Base-by-base conservation (phyloP, 1,140 invertebrate species). In the Octopus bimaculoides region DNA sequence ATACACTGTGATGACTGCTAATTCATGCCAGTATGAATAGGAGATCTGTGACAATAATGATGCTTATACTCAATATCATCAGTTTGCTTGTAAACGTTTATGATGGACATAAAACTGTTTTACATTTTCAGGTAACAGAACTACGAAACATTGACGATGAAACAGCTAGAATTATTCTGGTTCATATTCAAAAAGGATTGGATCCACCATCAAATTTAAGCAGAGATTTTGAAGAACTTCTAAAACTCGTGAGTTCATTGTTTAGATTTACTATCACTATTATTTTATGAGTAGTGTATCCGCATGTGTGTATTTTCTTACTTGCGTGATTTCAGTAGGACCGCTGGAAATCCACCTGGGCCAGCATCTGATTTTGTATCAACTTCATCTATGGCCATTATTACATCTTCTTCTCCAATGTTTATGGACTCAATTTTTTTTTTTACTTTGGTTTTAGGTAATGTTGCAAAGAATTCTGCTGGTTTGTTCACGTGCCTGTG, bases 101-200 rank as follows among this genome's bases (percentile, higher is more conserved):
- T n/a, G n/a, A n/a, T n/a, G n/a, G n/a, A n/a, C n/a, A 41, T 41
- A 41, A 41, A 41, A 41, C 26, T 55, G n/a, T 75, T 14, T 75
- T 78, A 20, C 9, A 20, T 20, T 61, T 74, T 7, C 80, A 91
- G 89, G 87, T 95, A 0, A 95, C 95, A 88, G 95, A 96, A 87
- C 89, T 97, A 74, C 90, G 94, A 73, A 94, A 94, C 83, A 92
- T 94, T 83, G 96, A 96, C 0, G 96, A 98, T 89, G 97, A 98
- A 90, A 93, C 94, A 1, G 95, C 96, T 26, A 92, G 95, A 81
- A 94, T 96, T 26, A 93, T 95, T 71, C 92, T 95, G 81, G 93
- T 94, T 79, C 96, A 96, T 86, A 83, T 89, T 73, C 86, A 92
- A 82, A 95, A 97, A 89, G 96, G 95, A 4, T 90, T 97, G 53